phyloP scores from a whole-genome alignment of 2,113 vertebrate genomes.

The Phoxinus phoxinus region DNA sequence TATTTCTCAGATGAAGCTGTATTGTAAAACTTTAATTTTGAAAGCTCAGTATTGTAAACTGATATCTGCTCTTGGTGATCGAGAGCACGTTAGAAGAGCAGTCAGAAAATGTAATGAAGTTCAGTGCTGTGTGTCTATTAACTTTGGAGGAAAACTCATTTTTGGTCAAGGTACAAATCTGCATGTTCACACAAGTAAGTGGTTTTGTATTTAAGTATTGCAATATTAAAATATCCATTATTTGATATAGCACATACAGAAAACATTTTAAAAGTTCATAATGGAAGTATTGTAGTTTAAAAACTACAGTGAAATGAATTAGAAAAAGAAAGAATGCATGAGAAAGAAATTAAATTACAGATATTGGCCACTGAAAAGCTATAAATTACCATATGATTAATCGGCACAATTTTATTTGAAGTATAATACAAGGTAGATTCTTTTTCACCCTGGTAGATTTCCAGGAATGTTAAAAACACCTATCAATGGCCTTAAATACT shows the following conservation, averaged over 20 bases:
- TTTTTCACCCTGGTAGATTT: not conserved
- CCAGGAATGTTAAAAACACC: not conserved
- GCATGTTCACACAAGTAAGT: constrained; percentile 6
- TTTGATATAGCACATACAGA: not conserved
- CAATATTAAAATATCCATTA: not conserved
- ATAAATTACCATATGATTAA: not conserved
- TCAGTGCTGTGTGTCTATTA: constrained; percentile 17
- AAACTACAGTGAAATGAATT: no score
- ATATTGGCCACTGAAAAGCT: not conserved
- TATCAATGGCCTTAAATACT: not conserved
- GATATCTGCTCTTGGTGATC: not conserved
- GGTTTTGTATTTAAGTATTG: not conserved
- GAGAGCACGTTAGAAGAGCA: not conserved
- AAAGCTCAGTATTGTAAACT: not conserved
- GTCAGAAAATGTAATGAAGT: not conserved
- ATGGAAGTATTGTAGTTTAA: no score
- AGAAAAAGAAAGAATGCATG: not conserved
- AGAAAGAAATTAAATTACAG: not conserved
- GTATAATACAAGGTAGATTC: not conserved
- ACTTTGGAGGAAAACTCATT: not conserved
- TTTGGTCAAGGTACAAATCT: constrained; percentile 9
- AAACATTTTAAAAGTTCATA: not conserved
- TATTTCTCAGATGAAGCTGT: not conserved
- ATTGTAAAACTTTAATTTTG: not conserved
- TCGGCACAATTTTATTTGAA: not conserved